Percentiles rank a stretch among this genome's conserved stretches.
These are phyloP conservation scores for Drosophila stalkeri DNA, from an alignment of 2,888 invertebrate species.

Conservation along the genomic window DNA sequence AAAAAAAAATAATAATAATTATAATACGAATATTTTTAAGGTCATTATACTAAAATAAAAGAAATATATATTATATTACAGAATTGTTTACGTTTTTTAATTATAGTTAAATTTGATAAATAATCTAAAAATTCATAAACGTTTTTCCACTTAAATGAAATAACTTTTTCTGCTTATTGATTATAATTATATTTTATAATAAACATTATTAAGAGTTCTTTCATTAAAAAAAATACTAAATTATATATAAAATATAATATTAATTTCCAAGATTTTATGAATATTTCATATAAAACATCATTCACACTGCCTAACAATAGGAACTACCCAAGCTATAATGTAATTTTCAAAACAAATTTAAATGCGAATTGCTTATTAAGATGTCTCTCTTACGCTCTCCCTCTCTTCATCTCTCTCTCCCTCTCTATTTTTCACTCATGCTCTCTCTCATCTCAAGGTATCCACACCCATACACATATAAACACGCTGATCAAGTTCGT, in stretches of 20 bases:
- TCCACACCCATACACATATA: background rate
- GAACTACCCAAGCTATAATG: constrained; percentile 35
- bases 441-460: background rate
- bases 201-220: too few species aligned
- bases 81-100: too few species aligned
- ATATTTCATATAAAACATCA: background rate
- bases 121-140: too few species aligned
- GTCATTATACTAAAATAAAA: too few species aligned
- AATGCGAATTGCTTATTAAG: constrained; percentile 25
- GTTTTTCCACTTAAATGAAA: too few species aligned
- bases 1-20: too few species aligned
- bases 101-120: too few species aligned
- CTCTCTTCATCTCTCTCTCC: background rate
- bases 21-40: too few species aligned
- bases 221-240: too few species aligned
- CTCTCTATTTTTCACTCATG: background rate
- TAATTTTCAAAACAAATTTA: constrained; percentile 40
- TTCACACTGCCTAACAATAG: background rate
- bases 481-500: constrained; percentile 54
- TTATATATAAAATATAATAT: background rate
- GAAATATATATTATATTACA: too few species aligned
- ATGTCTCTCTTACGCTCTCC: background rate
- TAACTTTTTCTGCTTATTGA: background rate
- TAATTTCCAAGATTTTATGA: background rate
- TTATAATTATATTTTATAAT: background rate